Conservation (phyloP, 2,797 vertebrate genomes). For the Brachyalestes nurse region DNA sequence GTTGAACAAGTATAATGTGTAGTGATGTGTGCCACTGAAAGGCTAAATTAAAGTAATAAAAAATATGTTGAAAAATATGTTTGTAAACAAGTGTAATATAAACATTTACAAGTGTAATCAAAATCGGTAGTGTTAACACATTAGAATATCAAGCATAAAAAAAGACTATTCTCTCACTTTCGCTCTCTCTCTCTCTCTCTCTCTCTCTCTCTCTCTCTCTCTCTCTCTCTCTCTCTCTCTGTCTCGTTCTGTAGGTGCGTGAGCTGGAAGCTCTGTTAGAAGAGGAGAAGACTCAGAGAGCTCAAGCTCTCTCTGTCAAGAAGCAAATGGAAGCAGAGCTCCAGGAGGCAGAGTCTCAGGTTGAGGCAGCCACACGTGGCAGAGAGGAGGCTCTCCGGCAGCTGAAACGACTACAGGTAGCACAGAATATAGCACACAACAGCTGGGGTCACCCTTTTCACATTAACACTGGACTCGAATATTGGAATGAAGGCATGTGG, state of each 20-base stretch:
- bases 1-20: too few species aligned
- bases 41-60: too few species aligned
- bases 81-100: too few species aligned
- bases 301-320: constrained; percentile 80
- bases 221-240: background rate
- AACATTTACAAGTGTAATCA: too few species aligned
- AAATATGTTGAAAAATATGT: too few species aligned
- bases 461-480: background rate
- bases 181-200: constrained; percentile 1
- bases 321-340: constrained; percentile 89
- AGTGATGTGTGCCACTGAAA: too few species aligned
- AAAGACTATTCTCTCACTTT: too few species aligned
- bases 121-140: too few species aligned
- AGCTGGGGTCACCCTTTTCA: background rate
- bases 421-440: background rate
- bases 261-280: constrained; percentile 88
- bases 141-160: too few species aligned
- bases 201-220: background rate
- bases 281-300: constrained; percentile 87
- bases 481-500: background rate
- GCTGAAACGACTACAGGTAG: constrained; percentile 84
- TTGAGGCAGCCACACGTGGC: constrained; percentile 77
- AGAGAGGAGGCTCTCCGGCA: constrained; percentile 88
- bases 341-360: constrained; percentile 85
- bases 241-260: constrained; percentile 74